Evolutionary conservation across 2,888 invertebrate species (phyloP), one percentile per base, ranked within the genome.

Genomic region (Ypsolopha sequella): DNA sequence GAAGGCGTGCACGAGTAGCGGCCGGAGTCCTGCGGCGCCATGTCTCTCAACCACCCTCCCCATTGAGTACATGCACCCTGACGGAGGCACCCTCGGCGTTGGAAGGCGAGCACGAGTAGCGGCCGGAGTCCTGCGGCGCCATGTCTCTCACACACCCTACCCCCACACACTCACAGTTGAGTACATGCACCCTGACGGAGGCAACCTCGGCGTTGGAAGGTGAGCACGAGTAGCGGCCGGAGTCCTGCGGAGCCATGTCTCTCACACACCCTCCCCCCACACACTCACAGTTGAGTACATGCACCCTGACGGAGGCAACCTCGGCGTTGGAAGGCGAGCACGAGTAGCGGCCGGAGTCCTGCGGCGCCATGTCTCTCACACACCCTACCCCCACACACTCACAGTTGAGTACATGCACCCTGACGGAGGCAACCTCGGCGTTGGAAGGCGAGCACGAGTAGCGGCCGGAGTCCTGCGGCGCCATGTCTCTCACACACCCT

Each of bases 391-490:
- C n/a, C n/a, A n/a, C n/a, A 34, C 34, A 77, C 90, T 89, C 79
- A 96, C 96, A 96, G 73, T 96, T 95, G 68, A 96, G 90, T 59
- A 97, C 96, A 80, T 96, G 96, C 60, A 96, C 95, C 63, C 93
- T 90, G 73, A 96, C 94, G 67, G 93, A 94, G 65, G 96, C 95
- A 58, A 94, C 93, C 85, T 95, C 95, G 56, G 96, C 95, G 76
- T 95, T 96, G 79, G 95, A 95, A 65, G 96, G 96, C 74, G 93
- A 93, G 89, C 96, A 96, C 51, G 95, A 95, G 88, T 96, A 96
- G 80, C 95, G 94, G 70, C 96, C 96, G 39, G 95, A 95, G 88
- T 96, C 96, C 54, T 91, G 88, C 61, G 93, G 89, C 78, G 93
- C 91, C 53, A 96, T 96, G 80, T 94, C 92, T 81, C 95, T 95